Evolutionary conservation across 2,113 vertebrate species (phyloP).

Genomic region (Stictonetta naevosa): DNA sequence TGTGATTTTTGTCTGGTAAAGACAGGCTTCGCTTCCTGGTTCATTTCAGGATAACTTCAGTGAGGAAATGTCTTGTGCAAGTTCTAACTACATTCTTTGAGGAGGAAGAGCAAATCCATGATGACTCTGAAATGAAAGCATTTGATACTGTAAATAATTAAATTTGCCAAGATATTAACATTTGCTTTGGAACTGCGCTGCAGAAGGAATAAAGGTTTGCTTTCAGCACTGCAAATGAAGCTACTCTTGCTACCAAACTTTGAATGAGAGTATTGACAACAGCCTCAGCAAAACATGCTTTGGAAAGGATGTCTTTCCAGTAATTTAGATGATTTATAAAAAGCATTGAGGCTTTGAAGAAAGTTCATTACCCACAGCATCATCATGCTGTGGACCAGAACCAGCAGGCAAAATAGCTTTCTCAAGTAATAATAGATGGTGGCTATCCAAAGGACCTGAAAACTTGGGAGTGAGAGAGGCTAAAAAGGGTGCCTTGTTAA

Average conservation of each 20-base stretch:
- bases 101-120: neutral
- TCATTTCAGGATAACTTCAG: neutral
- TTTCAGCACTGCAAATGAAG: constrained; percentile 20
- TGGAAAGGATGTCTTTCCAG: neutral
- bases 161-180: neutral
- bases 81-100: neutral
- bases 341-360: neutral
- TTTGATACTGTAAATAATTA: constrained; percentile 33
- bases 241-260: neutral
- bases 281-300: neutral
- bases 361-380: neutral
- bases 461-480: neutral
- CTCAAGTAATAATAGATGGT: neutral
- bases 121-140: neutral
- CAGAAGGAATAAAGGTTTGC: neutral
- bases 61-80: neutral
- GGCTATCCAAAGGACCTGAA: neutral
- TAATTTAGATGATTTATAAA: constrained; percentile 10
- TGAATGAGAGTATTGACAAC: neutral
- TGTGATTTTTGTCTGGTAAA: neutral
- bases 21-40: neutral
- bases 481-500: neutral
- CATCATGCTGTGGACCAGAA: neutral
- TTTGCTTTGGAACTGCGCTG: neutral
- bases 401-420: neutral